Base-by-base conservation (phyloP, 2,888 invertebrate genomes). In the Atethmia centrago region DNA sequence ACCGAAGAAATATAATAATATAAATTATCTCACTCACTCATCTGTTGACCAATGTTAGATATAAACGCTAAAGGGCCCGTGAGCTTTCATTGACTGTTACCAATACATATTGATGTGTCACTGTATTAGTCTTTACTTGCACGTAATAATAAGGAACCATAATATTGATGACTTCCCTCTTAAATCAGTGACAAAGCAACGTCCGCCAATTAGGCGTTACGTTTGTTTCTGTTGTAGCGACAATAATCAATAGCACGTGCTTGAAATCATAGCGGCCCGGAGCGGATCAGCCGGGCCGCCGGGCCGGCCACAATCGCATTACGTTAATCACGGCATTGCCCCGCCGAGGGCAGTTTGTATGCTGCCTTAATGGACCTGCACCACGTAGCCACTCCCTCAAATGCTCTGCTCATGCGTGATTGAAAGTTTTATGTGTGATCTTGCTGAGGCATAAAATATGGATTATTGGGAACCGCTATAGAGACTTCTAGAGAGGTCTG, bases 281-380 rank as follows among this genome's bases (percentile, higher is more conserved):
- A 82, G 83, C 85, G 84, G 86, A 75, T 78, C 73, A 78, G 81
- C 86, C 82, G 83, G 62, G 62, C 62, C 42, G 42, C 40, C 19
- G 61, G 42, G 72, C 81, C 77, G 83, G 86, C 89, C 89, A 87
- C 91, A 90, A 92, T 91, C 89, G 89, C 89, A 94, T 94, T 93
- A 94, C 90, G 91, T 92, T 93, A 94, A 94, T 94, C 92, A 92
- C 92, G 87, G 92, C 89, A 92, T 93, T 90, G 92, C 90, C 80
- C 93, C 92, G 85, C 75, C 69, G 92, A 90, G 93, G 89, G 91
- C 89, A 89, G 90, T 93, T 93, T 91, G 88, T 90, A 88, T 85
- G 86, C 85, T 83, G 80, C 85, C 85, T 77, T 91, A 92, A 90
- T 92, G 88, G 90, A 86, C 85, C 84, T 86, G 83, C 85, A 86